Conservation (phyloP, 2,113 vertebrate species). For the Erinaceus europaeus region DNA sequence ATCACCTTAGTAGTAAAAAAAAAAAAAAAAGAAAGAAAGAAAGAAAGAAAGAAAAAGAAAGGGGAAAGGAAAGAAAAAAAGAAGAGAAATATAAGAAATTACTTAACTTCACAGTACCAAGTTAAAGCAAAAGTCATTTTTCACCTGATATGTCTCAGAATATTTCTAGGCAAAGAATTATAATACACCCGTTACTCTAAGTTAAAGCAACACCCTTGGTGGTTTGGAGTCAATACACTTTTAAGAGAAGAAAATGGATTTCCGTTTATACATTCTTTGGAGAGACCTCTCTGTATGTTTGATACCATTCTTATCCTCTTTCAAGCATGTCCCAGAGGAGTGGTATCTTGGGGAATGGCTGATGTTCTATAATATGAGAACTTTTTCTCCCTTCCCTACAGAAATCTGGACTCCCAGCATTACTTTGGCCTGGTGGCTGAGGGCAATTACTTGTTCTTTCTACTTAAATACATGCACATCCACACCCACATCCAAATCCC, state of each 20-base stretch:
- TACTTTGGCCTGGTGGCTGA: not conserved
- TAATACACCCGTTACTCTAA: no score
- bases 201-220: not conserved
- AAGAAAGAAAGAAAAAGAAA: no score
- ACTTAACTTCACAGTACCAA: not conserved
- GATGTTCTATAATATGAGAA: not conserved
- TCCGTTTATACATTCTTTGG: not conserved
- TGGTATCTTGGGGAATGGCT: not conserved
- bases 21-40: no score
- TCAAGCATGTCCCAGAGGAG: not conserved
- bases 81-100: no score
- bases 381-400: not conserved
- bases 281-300: not conserved
- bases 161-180: not conserved
- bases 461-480: not conserved
- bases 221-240: not conserved
- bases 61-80: no score
- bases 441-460: not conserved
- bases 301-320: not conserved
- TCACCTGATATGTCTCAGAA: not conserved
- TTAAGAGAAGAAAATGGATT: not conserved
- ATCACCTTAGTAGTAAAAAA: no score
- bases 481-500: accelerated
- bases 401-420: not conserved
- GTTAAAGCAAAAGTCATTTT: not conserved